Conservation (phyloP, 1,140 invertebrate species). For the Physella acuta region DNA sequence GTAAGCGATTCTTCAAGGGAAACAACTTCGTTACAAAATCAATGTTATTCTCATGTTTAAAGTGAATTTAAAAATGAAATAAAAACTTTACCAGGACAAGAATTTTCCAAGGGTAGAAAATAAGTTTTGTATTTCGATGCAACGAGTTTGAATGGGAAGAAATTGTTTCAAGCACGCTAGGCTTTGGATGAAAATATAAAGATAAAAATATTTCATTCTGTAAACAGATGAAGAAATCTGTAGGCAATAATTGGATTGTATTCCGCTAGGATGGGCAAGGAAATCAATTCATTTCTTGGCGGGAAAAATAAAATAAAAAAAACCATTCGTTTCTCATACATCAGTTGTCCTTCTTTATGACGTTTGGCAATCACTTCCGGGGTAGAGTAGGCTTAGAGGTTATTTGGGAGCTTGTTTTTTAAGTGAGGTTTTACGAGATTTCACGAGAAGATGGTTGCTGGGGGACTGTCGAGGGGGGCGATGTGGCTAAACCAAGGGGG, state of each 20-base stretch:
- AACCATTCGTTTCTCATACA: slow-evolving; percentile 1
- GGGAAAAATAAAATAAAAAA: background rate
- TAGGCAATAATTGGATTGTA: background rate
- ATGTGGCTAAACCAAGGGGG: background rate
- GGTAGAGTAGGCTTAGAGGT: background rate
- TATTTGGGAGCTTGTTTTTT: no score
- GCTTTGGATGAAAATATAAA: no score
- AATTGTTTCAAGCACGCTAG: no score
- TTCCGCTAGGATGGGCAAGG: background rate
- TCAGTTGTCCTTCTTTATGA: slow-evolving; percentile 1
- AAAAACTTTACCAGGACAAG: no score
- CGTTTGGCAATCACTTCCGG: background rate
- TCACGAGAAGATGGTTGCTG: background rate
- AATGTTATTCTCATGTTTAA: no score
- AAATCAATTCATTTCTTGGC: background rate
- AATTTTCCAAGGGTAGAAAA: no score
- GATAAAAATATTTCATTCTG: no score
- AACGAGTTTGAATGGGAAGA: no score
- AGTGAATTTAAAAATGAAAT: no score
- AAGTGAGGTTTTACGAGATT: background rate
- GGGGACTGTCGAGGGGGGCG: background rate
- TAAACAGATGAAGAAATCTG: background rate
- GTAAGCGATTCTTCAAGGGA: no score
- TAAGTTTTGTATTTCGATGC: no score
- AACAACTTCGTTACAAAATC: no score